Conservation (phyloP, 2,113 vertebrate species). For the Natator depressus region DNA sequence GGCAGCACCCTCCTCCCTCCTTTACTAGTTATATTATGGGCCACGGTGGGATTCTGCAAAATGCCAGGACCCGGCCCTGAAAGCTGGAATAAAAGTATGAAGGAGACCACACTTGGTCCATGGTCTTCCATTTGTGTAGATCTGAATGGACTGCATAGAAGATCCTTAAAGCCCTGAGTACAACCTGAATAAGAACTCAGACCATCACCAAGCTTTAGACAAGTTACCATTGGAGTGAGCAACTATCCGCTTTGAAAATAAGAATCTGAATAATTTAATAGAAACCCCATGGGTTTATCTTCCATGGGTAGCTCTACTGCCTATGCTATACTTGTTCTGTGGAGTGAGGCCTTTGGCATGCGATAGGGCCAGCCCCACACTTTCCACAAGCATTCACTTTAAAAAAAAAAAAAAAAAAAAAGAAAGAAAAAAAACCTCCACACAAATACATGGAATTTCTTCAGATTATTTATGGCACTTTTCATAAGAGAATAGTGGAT, state of each 20-base stretch:
- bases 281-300: neutral
- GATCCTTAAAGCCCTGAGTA: neutral
- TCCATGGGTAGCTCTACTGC: neutral
- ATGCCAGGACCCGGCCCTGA: neutral
- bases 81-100: neutral
- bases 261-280: neutral
- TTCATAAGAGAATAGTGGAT: neutral
- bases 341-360: neutral
- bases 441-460: fast-evolving
- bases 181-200: neutral
- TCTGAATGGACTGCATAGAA: neutral
- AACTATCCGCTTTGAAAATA: neutral
- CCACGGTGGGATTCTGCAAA: neutral
- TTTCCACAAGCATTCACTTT: neutral
- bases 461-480: neutral
- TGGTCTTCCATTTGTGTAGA: neutral
- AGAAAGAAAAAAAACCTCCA: too few species aligned
- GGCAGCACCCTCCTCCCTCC: neutral
- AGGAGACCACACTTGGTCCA: neutral
- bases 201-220: neutral
- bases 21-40: neutral
- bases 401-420: too few species aligned
- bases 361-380: neutral
- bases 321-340: neutral
- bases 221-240: neutral